Conservation (phyloP, 2,797 vertebrate genomes). For the Notoglanidium macrostoma region DNA sequence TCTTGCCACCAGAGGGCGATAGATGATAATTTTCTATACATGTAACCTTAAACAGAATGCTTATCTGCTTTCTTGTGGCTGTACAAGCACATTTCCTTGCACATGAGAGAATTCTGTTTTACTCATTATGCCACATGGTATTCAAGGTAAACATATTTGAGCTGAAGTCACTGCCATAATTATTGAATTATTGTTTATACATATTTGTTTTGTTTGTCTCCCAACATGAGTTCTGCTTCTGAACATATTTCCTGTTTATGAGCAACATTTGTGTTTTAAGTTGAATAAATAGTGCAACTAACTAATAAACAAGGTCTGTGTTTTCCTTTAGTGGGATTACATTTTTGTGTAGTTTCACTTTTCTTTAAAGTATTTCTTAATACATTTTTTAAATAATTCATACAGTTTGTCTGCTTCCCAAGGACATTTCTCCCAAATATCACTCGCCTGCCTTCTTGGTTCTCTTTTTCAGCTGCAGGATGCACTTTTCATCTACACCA, state of each 20-base stretch:
- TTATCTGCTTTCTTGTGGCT: background rate
- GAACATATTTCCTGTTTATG: conserved; percentile 11
- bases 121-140: conserved; percentile 44
- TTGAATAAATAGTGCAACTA: conserved; percentile 43
- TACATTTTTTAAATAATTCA: background rate
- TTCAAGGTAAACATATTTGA: conserved; percentile 25
- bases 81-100: conserved; percentile 1
- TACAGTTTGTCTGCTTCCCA: background rate
- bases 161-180: conserved; percentile 56
- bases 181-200: conserved; percentile 39
- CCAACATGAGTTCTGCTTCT: conserved; percentile 13
- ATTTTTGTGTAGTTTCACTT: background rate
- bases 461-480: background rate
- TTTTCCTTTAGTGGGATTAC: background rate
- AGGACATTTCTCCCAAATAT: background rate
- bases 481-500: background rate
- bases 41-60: background rate
- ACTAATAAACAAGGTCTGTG: background rate
- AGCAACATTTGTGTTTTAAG: conserved; percentile 41
- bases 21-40: background rate
- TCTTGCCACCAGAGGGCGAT: conserved; percentile 30
- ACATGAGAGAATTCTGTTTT: conserved; percentile 37
- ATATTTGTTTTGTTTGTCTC: conserved; percentile 37
- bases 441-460: background rate
- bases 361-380: background rate